phyloP scores from a whole-genome alignment of 2,888 invertebrate genomes.

The Hanleya hanleyi region DNA sequence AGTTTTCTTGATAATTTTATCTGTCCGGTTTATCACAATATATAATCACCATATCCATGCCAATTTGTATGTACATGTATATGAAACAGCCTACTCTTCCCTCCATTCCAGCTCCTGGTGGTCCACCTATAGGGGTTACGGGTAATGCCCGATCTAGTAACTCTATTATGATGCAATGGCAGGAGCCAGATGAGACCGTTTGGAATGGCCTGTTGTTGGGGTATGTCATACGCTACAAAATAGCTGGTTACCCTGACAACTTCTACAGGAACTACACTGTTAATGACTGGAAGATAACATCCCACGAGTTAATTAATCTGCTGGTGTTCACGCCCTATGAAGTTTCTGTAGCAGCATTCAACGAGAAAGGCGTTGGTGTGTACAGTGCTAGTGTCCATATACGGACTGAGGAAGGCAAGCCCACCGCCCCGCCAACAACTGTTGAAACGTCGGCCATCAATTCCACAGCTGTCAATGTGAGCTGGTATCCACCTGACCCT shows the following conservation, averaged over 20 bases:
- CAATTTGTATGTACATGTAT: slow-evolving; percentile 4
- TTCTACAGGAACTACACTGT: slow-evolving; percentile 81
- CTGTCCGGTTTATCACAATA: neutral
- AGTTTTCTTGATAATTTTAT: too few relatives aligned
- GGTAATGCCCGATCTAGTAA: slow-evolving; percentile 95
- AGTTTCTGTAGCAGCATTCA: slow-evolving; percentile 95
- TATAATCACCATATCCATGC: neutral
- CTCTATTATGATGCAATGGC: slow-evolving; percentile 98
- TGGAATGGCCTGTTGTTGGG: slow-evolving; percentile 96
- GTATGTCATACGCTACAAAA: slow-evolving; percentile 91
- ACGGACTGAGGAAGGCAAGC: slow-evolving; percentile 96
- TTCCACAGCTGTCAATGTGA: slow-evolving; percentile 88
- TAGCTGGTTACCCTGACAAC: slow-evolving; percentile 86
- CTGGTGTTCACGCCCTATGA: slow-evolving; percentile 99
- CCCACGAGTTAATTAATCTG: slow-evolving; percentile 91
- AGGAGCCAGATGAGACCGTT: slow-evolving; percentile 92
- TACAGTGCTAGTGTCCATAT: slow-evolving; percentile 93
- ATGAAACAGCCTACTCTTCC: slow-evolving; percentile 8
- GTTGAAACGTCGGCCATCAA: slow-evolving; percentile 85
- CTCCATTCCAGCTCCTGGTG: slow-evolving; percentile 87
- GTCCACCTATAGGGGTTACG: slow-evolving; percentile 94
- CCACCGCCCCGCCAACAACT: slow-evolving; percentile 92
- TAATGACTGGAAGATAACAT: slow-evolving; percentile 31
- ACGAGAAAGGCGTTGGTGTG: slow-evolving; percentile 95
- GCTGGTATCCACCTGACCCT: slow-evolving; percentile 98